Evolutionary conservation across 1,140 invertebrate genomes (phyloP).

Genomic region (Portunus trituberculatus): DNA sequence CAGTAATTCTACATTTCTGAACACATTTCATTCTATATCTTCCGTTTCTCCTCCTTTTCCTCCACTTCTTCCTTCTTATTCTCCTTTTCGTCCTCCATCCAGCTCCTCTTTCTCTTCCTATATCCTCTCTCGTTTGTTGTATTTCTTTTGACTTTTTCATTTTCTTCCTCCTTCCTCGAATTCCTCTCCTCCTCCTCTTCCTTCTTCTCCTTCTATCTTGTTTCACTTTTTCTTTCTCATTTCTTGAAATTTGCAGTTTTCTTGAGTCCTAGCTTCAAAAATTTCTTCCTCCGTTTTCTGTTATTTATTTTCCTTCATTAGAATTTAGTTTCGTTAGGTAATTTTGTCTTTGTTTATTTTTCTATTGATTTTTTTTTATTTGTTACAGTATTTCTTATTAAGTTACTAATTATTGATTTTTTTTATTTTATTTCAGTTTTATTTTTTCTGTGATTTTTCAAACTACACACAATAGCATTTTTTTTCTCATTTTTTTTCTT

Average conservation of each 20-base stretch:
- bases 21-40: neutral
- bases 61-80: neutral
- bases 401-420: too few species aligned
- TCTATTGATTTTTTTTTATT: too few species aligned
- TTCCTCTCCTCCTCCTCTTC: neutral
- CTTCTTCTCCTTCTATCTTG: neutral
- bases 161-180: neutral
- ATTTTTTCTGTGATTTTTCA: too few species aligned
- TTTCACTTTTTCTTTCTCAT: neutral
- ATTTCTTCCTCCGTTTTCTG: neutral
- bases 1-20: too few species aligned
- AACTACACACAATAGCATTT: too few species aligned
- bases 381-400: too few species aligned
- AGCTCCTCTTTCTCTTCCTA: neutral
- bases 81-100: too few species aligned
- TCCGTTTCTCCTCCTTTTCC: neutral
- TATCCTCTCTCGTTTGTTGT: neutral
- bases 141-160: neutral
- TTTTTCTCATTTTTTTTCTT: too few species aligned
- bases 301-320: too few species aligned
- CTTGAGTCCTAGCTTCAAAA: neutral
- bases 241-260: neutral
- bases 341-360: too few species aligned
- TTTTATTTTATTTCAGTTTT: too few species aligned
- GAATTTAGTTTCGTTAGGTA: too few species aligned